phyloP scores from a whole-genome alignment of 37 sponge, comb jelly and placozoan genomes.

The Chondrilla cf. caribensis region DNA sequence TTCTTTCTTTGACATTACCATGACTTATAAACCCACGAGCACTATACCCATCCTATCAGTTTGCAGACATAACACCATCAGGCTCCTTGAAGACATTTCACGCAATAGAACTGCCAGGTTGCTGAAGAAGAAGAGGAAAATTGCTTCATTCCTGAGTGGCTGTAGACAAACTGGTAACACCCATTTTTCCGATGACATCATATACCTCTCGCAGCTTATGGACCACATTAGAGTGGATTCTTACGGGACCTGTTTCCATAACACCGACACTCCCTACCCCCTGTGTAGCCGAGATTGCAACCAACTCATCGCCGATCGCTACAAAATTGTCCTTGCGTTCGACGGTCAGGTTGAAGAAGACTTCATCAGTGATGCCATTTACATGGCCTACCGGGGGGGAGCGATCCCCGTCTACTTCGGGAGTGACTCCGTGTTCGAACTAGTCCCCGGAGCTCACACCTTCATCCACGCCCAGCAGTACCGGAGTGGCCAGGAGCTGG shows the following conservation, averaged over 20 bases:
- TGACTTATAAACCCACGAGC: background rate
- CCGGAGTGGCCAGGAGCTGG: background rate
- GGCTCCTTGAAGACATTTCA: background rate
- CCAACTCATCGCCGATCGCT: background rate
- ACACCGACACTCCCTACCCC: background rate
- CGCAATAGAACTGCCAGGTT: background rate
- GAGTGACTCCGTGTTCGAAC: background rate
- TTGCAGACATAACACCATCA: background rate
- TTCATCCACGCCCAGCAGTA: constrained; percentile 14
- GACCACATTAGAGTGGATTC: constrained; percentile 12
- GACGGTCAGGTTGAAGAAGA: background rate
- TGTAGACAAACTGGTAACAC: background rate
- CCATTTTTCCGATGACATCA: background rate
- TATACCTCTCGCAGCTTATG: background rate
- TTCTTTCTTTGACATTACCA: constrained; percentile 10
- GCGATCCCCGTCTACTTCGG: constrained; percentile 15
- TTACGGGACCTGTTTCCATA: constrained; percentile 21
- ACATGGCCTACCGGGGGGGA: constrained; percentile 8
- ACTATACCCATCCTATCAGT: background rate
- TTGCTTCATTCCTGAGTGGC: constrained; percentile 15
- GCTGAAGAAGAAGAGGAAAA: background rate
- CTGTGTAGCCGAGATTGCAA: background rate
- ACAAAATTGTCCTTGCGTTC: constrained; percentile 15
- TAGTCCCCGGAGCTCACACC: constrained; percentile 16
- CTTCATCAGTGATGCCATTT: constrained; percentile 12